Evolutionary conservation across 2,113 vertebrate genomes (phyloP).

Genomic region (Phycodurus eques): DNA sequence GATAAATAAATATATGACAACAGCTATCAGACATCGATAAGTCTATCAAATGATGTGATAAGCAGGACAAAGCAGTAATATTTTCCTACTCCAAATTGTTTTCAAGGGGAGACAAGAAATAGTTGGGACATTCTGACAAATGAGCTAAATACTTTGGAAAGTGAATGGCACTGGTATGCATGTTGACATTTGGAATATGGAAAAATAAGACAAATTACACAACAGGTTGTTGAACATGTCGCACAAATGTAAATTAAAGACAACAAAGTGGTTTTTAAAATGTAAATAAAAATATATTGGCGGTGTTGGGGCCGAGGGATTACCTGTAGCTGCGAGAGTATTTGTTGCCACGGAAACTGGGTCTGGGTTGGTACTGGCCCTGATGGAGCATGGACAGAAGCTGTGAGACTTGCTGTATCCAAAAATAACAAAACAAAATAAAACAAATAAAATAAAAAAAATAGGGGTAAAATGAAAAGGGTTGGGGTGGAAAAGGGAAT

Average conservation of each 20-base stretch:
- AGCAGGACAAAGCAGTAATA: constrained; percentile 23
- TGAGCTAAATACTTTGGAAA: constrained; percentile 37
- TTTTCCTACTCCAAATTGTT: constrained; percentile 29
- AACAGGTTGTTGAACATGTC: constrained; percentile 43
- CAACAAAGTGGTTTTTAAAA: constrained; percentile 51
- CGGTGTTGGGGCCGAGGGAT: constrained; percentile 25
- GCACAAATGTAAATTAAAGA: constrained; percentile 45
- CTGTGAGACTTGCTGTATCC: constrained; percentile 96
- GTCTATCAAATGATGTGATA: constrained; percentile 41
- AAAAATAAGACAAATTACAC: constrained; percentile 25
- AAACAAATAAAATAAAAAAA: constrained; percentile 42
- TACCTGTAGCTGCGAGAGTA: constrained; percentile 98
- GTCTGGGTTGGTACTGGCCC: constrained; percentile 98
- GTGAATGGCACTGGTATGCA: constrained; percentile 52
- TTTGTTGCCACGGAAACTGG: constrained; percentile 99
- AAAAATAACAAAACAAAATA: constrained; percentile 66
- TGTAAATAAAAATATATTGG: constrained; percentile 38
- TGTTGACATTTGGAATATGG: constrained; percentile 1
- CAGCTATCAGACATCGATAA: constrained; percentile 47
- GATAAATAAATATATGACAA: constrained; percentile 49
- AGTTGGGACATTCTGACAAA: constrained; percentile 46
- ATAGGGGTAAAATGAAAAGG: constrained; percentile 29
- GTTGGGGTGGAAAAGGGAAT: constrained; percentile 44
- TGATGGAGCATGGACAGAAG: constrained; percentile 99
- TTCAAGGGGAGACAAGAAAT: neutral